Evolutionary conservation across 2,797 vertebrate genomes (phyloP).

Genomic region (Crax fasciolata): DNA sequence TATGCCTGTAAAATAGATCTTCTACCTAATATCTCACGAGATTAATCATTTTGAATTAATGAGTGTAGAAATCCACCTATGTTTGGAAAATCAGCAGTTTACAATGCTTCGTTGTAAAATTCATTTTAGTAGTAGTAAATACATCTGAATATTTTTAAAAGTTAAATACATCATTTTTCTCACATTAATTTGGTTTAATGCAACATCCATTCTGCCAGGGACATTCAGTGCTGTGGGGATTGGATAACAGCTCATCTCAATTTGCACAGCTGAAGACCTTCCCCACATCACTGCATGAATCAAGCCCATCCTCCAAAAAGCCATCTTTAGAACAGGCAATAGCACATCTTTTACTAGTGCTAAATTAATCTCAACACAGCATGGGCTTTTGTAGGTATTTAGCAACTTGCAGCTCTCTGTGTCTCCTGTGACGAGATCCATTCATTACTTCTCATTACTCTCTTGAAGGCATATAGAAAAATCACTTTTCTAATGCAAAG

Average conservation of each 20-base stretch:
- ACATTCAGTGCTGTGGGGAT: not conserved
- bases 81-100: not conserved
- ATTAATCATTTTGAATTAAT: not conserved
- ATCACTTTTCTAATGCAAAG: not conserved
- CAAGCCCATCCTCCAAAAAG: not conserved
- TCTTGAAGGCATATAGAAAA: not conserved
- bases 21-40: not conserved
- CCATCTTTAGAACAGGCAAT: not conserved
- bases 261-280: not conserved
- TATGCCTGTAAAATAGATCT: not conserved
- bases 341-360: not conserved
- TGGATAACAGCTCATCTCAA: not conserved
- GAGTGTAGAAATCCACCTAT: not conserved
- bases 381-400: not conserved
- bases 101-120: not conserved
- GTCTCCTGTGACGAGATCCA: not conserved
- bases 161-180: not conserved
- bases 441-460: fast-evolving
- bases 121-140: not conserved
- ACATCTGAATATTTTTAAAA: not conserved
- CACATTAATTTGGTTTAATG: not conserved
- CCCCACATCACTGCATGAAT: not conserved
- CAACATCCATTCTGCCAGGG: not conserved
- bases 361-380: not conserved
- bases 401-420: fast-evolving